Base-by-base conservation (phyloP, 2,113 vertebrate genomes). In the Pangasianodon gigas region DNA sequence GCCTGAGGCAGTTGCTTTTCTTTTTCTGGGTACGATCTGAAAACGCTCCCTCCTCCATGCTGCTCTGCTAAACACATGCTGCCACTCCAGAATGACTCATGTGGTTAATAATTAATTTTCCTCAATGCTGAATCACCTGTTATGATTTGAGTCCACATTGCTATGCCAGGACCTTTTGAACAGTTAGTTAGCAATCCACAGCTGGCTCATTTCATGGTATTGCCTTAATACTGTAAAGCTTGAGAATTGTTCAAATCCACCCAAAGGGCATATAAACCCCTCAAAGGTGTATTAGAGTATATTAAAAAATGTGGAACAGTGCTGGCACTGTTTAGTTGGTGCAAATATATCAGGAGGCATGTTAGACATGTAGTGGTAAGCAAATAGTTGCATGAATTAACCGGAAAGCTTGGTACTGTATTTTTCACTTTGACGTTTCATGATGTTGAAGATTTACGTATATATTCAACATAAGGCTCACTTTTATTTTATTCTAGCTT, bases 41-140 rank as follows among this genome's bases (percentile, higher is more conserved):
- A 56, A 74, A 84, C 26, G 9, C 88, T 71, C 81, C 81, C 88
- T 89, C 81, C 88, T 75, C 88, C 81, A 84, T 32, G 52, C 80
- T 84, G 67, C 54, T 75, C 52, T 54, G 80, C 81, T 84, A 89
- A 58, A 29, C 87, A 88, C 77, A 88, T 81, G 75, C 79, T 83
- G 81, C 67, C 80, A 75, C 81, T 83, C 32, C 67, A 89, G 41
- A 80, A 56, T 89, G 80, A 89, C 65, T 89, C 88, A 75, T 84
- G 67, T 54, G 81, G 88, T 84, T 89, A 84, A 89, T 69, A 74
- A 89, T 84, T 89, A 16, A 89, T 89, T 89, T 69, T 75, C 51
- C 29, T 89, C 54, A 74, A 46, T 71, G 54, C 52, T 89, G 82
- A 89, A 89, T 89, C 82, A 89, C 81, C 88, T 89, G 81, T 89